Evolutionary conservation across 2,113 vertebrate species (phyloP).

Genomic region (Mionectes macconnelli): DNA sequence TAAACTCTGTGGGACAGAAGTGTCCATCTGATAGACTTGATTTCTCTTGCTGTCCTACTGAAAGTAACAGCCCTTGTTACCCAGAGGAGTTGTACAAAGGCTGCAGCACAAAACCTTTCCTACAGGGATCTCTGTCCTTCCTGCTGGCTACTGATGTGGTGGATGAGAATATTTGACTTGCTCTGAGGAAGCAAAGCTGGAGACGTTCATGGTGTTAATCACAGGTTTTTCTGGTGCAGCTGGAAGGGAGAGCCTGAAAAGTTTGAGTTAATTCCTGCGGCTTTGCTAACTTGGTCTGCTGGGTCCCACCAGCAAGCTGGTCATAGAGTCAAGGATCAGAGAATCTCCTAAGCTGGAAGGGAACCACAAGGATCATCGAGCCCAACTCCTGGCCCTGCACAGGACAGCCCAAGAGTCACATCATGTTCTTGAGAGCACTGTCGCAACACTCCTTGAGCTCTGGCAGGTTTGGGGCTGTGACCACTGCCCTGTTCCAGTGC

Average conservation of each 20-base stretch:
- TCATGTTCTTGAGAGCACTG: background rate
- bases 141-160: background rate
- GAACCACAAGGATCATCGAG: rapidly evolving
- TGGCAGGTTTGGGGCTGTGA: rapidly evolving
- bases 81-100: too few relatives aligned
- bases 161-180: background rate
- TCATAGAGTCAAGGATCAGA: background rate
- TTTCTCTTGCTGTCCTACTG: background rate
- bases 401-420: background rate
- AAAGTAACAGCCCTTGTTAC: background rate
- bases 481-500: background rate
- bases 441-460: background rate
- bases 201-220: background rate
- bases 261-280: background rate
- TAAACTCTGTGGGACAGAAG: background rate
- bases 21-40: background rate
- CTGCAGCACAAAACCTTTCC: background rate
- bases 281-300: background rate
- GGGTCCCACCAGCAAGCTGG: background rate
- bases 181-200: background rate
- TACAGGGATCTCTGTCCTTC: background rate
- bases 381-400: background rate
- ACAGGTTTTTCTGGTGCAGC: background rate
- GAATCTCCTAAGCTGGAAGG: background rate
- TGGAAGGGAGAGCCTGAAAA: background rate